Conservation (phyloP, 1,140 invertebrate genomes). For the Daktulosphaira vitifoliae region DNA sequence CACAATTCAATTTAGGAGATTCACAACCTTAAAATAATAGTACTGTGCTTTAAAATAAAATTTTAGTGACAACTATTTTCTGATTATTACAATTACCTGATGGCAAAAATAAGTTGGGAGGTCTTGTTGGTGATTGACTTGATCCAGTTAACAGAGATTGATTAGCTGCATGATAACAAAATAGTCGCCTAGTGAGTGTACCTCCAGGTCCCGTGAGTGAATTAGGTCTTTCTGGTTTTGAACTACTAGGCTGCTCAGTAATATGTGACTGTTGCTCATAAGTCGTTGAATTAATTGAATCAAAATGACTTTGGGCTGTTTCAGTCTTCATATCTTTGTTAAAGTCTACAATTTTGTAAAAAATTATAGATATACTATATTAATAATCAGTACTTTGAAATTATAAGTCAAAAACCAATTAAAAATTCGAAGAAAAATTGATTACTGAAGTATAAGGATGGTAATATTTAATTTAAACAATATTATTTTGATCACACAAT, state of each 20-base stretch:
- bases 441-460: no score
- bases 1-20: constrained; percentile 22
- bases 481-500: no score
- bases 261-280: constrained; percentile 8
- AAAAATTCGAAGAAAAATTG: no score
- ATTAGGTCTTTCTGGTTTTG: constrained; percentile 35
- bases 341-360: constrained; percentile 20
- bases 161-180: constrained; percentile 36
- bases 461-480: no score
- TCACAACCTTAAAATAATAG: constrained; percentile 13
- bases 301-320: constrained; percentile 12
- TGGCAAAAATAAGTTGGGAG: constrained; percentile 19
- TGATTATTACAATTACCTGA: constrained; percentile 10
- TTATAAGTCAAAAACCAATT: no score
- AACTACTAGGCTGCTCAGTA: constrained; percentile 28
- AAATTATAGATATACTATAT: neutral
- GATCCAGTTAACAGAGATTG: constrained; percentile 10
- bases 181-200: constrained; percentile 31
- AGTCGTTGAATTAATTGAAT: constrained; percentile 14
- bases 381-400: neutral
- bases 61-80: no score
- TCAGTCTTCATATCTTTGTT: constrained; percentile 33
- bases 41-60: no score
- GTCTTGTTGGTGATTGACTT: constrained; percentile 15
- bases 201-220: constrained; percentile 29